Percentiles rank a stretch among this genome's conserved stretches.
These are phyloP conservation scores for Lacanobia wlatinum DNA, from an alignment of 2,888 invertebrate genomes.

Conservation along the genomic window DNA sequence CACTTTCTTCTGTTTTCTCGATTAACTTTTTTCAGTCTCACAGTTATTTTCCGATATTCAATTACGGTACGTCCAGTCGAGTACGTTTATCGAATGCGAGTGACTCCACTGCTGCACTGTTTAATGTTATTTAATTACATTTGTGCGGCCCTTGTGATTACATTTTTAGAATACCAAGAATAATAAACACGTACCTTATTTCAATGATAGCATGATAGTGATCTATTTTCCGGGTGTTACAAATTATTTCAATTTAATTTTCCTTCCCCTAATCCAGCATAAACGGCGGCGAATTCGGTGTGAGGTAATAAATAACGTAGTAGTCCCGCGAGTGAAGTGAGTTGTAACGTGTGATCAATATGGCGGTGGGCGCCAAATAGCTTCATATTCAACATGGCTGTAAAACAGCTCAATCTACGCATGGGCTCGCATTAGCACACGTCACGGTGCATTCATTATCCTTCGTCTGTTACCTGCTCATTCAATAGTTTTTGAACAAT, in stretches of 20 bases:
- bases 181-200: constrained; percentile 6
- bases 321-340: constrained; percentile 24
- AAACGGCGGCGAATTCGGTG: constrained; percentile 3
- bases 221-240: constrained; percentile 29
- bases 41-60: constrained; percentile 45
- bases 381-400: constrained; percentile 30
- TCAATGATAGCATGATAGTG: constrained; percentile 5
- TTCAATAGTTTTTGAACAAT: not conserved
- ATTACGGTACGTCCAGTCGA: constrained; percentile 29
- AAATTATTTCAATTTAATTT: constrained; percentile 34
- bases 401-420: constrained; percentile 42
- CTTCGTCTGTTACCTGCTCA: constrained; percentile 16
- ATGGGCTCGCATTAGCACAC: constrained; percentile 24
- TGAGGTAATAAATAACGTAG: constrained; percentile 19
- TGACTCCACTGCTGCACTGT: constrained; percentile 14
- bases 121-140: constrained; percentile 43
- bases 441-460: constrained; percentile 26
- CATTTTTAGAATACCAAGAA: constrained; percentile 11
- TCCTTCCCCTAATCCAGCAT: constrained; percentile 1
- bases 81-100: constrained; percentile 30
- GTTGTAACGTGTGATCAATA: constrained; percentile 47
- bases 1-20: constrained; percentile 42
- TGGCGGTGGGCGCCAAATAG: constrained; percentile 38
- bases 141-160: not conserved
- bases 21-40: constrained; percentile 48